These are phyloP conservation scores for Eristalis tenax DNA, from an alignment of 2,888 invertebrate species.

Conservation along the genomic window DNA sequence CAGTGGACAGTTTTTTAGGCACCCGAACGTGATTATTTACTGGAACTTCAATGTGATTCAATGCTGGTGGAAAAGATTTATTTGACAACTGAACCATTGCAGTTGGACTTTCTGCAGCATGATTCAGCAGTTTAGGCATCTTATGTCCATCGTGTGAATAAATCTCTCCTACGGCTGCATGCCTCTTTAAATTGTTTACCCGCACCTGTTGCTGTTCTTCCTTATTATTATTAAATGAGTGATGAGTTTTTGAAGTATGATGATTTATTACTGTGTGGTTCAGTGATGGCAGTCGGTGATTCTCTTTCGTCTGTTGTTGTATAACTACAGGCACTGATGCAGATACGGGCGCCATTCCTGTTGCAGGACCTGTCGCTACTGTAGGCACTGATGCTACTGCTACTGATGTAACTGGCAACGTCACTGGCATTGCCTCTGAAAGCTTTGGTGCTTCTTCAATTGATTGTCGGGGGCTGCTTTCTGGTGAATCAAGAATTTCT, in stretches of 20 bases:
- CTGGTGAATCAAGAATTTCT: constrained; percentile 79
- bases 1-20: constrained; percentile 51
- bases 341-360: constrained; percentile 1
- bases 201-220: constrained; percentile 51
- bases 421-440: background rate
- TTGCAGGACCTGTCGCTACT: background rate
- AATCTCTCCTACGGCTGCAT: constrained; percentile 24
- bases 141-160: constrained; percentile 52
- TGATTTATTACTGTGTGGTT: constrained; percentile 42
- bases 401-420: background rate
- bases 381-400: background rate
- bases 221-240: constrained; percentile 55
- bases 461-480: constrained; percentile 76
- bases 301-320: constrained; percentile 43
- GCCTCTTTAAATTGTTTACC: constrained; percentile 59
- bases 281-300: constrained; percentile 36
- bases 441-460: constrained; percentile 18
- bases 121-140: constrained; percentile 52
- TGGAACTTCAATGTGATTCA: constrained; percentile 61
- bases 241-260: constrained; percentile 38
- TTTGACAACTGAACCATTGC: background rate
- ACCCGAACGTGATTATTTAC: constrained; percentile 56
- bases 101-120: constrained; percentile 30
- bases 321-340: background rate
- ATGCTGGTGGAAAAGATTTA: constrained; percentile 30